Evolutionary conservation across 2,113 vertebrate species (phyloP), one percentile per base, ranked within the genome.

Genomic region (Polyodon spathula): DNA sequence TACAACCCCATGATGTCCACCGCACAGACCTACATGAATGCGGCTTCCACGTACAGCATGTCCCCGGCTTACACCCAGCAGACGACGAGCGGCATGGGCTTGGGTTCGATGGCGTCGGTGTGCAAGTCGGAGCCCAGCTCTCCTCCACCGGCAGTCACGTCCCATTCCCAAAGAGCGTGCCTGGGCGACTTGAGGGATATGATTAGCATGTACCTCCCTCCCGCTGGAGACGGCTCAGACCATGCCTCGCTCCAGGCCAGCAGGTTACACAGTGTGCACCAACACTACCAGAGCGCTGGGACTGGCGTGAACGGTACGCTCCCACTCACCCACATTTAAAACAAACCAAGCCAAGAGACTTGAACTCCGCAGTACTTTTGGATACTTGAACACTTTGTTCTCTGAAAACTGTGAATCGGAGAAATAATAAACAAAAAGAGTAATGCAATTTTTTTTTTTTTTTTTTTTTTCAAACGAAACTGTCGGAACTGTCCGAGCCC

Each of bases 161-260:
- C 95, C 59, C 95, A 97, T 84, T 95, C 93, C 46, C 94, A 97
- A 84, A 84, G 95, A 66, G 93, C 94, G 66, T 97, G 95, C 71
- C 83, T 98, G 74, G 95, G 95, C 57, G 95, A 98, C 79, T 89
- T 98, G 88, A 83, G 95, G 86, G 94, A 98, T 76, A 98, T 98
- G 95, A 98, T 98, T 79, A 98, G 95, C 87, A 97, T 98, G 95
- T 98, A 98, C 77, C 92, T 98, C 76, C 95, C 95, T 6, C 94
- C 94, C 62, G 92, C 94, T 7, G 95, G 94, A 57, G 95, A 97
- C 37, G 88, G 89, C 68, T 83, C 90, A 6, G 95, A 97, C 66
- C 92, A 93, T 66, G 84, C 92, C 38, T 78, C 86, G 58, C 84
- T 97, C 77, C 93, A 94, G 68, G 82, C 85, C 73, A 89, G 88